A percentile compares a stretch with the other conserved stretches of the same genome.
Conservation (phyloP, 2,888 invertebrate genomes). For the Anagyrus pseudococci region DNA sequence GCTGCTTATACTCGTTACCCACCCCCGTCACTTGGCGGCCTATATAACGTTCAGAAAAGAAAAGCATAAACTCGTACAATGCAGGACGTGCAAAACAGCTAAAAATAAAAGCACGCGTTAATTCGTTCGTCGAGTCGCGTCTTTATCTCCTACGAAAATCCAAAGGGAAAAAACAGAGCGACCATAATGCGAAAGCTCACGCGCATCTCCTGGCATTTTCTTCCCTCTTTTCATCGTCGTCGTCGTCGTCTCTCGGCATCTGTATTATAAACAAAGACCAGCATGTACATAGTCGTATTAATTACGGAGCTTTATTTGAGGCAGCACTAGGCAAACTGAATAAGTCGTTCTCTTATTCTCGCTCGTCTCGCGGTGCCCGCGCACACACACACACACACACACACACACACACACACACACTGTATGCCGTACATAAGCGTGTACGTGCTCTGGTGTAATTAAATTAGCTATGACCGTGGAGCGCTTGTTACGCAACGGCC, state of each 20-base stretch:
- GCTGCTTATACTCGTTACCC: too few species aligned
- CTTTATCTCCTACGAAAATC: too few species aligned
- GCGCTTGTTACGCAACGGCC: slow-evolving; percentile 15
- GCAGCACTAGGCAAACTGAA: background rate
- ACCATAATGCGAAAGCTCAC: background rate
- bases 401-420: background rate
- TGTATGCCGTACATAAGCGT: background rate
- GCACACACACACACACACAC: background rate
- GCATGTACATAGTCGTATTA: background rate
- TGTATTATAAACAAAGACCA: background rate
- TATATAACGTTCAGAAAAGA: too few species aligned
- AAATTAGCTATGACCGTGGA: slow-evolving; percentile 39
- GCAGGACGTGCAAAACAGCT: too few species aligned
- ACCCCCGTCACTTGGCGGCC: too few species aligned
- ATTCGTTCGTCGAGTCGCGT: too few species aligned
- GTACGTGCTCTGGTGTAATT: slow-evolving; percentile 37
- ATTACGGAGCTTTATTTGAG: slow-evolving; percentile 4
- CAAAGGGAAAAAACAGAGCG: background rate
- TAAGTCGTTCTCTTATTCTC: background rate
- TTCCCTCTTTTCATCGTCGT: slow-evolving; percentile 12
- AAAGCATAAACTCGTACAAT: too few species aligned
- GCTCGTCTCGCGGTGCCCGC: background rate
- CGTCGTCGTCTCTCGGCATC: too few species aligned
- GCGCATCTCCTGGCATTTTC: background rate
- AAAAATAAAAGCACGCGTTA: too few species aligned